Evolutionary conservation across 2,888 invertebrate species (phyloP).

Genomic region (Calameuta pallipes): DNA sequence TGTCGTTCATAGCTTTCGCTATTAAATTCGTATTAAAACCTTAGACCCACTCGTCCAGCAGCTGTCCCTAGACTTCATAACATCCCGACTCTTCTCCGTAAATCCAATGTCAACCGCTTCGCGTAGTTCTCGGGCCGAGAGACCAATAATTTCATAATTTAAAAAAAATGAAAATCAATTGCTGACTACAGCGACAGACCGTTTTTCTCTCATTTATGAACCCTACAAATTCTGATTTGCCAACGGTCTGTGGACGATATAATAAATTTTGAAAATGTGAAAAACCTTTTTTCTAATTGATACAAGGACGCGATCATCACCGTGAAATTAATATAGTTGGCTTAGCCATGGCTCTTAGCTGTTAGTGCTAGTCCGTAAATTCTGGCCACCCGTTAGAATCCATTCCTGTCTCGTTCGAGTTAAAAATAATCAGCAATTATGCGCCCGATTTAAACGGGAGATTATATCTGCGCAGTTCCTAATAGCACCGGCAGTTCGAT

Average conservation of each 20-base stretch:
- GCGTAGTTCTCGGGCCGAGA: background rate
- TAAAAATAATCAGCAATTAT: constrained; percentile 21
- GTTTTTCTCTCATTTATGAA: background rate
- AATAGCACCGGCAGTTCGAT: constrained; percentile 3
- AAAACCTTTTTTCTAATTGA: background rate
- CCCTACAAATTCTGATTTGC: background rate
- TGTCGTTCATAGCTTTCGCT: background rate
- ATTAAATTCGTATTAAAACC: background rate
- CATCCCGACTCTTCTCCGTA: background rate
- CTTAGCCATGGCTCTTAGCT: background rate
- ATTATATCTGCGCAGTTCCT: constrained; percentile 18
- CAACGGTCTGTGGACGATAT: background rate
- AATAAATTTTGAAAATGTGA: background rate
- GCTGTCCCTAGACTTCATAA: background rate
- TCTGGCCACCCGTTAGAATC: constrained; percentile 14
- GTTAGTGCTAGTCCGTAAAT: background rate
- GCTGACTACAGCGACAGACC: background rate
- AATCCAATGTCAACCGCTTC: background rate
- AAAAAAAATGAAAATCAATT: background rate
- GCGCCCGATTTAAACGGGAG: constrained; percentile 20
- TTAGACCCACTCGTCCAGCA: background rate
- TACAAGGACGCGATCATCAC: background rate
- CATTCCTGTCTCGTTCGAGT: background rate
- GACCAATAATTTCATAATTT: background rate
- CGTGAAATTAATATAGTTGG: background rate